phyloP scores from a whole-genome alignment of 2,113 vertebrate genomes.

The Hypanus sabinus region DNA sequence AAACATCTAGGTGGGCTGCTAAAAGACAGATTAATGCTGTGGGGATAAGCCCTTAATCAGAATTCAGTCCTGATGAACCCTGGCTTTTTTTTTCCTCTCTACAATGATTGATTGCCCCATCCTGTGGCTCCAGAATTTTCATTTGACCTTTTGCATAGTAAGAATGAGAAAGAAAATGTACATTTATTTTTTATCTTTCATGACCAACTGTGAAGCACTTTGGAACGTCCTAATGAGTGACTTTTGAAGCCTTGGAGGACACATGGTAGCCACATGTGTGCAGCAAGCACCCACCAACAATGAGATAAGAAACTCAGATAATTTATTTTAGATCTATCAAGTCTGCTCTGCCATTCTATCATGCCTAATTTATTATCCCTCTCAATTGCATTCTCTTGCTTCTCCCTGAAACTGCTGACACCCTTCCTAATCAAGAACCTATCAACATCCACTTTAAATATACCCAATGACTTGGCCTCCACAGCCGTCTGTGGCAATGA shows the following conservation, averaged over 20 bases:
- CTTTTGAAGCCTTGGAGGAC: neutral
- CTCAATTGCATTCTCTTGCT: too few relatives aligned
- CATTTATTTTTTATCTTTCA: neutral
- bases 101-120: neutral
- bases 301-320: neutral
- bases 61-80: slow-evolving; percentile 1
- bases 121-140: neutral
- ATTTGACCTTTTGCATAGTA: neutral
- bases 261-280: neutral
- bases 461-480: too few relatives aligned
- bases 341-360: too few relatives aligned
- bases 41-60: neutral
- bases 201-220: neutral
- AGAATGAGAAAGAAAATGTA: neutral
- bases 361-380: too few relatives aligned
- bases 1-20: neutral
- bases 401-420: too few relatives aligned
- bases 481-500: too few relatives aligned
- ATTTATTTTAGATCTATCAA: neutral
- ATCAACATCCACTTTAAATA: too few relatives aligned
- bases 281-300: neutral
- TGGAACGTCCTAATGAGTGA: neutral
- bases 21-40: neutral
- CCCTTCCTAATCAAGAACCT: too few relatives aligned
- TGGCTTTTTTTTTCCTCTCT: neutral